These are phyloP conservation scores for Bombus terrestris DNA, from an alignment of 1,140 invertebrate genomes.

Conservation along the genomic window DNA sequence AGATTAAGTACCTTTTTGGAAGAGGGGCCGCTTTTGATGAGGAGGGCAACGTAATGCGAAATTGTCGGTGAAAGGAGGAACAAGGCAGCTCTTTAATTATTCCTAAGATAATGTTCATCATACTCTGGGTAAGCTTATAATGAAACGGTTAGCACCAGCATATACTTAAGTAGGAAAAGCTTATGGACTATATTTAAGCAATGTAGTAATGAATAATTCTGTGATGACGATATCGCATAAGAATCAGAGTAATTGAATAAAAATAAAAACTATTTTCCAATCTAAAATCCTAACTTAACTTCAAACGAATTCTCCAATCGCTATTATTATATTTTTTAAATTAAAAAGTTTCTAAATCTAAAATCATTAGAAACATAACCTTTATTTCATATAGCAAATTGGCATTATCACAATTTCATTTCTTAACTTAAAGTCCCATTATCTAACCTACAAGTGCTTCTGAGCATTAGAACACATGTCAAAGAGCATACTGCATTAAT, in stretches of 20 bases:
- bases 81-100: slow-evolving; percentile 14
- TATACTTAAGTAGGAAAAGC: background rate
- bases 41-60: too few relatives aligned
- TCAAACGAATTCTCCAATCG: too few relatives aligned
- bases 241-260: background rate
- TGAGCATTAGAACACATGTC: background rate
- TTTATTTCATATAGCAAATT: too few relatives aligned
- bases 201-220: background rate
- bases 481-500: slow-evolving; percentile 4
- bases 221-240: background rate
- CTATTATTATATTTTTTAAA: too few relatives aligned
- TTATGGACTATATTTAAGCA: background rate
- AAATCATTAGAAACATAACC: too few relatives aligned
- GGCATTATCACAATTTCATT: background rate
- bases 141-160: slow-evolving; percentile 9
- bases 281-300: background rate
- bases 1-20: background rate
- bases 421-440: background rate
- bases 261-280: background rate
- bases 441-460: background rate
- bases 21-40: too few relatives aligned
- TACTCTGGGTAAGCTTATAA: background rate
- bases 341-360: too few relatives aligned
- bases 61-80: background rate
- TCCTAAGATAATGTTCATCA: background rate